Evolutionary conservation across 2,797 vertebrate genomes (phyloP).

Genomic region (Dendrocincla tyrannina): DNA sequence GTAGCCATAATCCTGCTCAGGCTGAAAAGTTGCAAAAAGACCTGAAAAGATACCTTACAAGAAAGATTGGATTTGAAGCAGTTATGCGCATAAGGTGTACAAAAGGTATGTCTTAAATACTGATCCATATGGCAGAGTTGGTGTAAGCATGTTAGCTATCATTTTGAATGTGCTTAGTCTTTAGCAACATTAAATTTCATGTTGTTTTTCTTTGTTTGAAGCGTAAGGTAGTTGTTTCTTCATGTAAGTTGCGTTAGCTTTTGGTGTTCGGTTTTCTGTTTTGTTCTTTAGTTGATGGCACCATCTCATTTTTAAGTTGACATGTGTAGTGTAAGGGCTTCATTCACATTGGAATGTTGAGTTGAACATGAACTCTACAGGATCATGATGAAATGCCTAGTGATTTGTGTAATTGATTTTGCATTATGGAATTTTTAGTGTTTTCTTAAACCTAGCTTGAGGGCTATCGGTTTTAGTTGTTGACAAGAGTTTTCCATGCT

Average conservation of each 20-base stretch:
- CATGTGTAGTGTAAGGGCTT: neutral
- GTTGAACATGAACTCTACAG: neutral
- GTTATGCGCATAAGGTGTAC: slow-evolving; percentile 99
- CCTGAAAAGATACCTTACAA: slow-evolving; percentile 91
- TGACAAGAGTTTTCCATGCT: neutral
- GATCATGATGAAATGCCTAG: neutral
- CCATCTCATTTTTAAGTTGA: neutral
- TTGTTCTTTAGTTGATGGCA: neutral
- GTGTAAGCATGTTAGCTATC: neutral
- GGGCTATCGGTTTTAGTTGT: neutral
- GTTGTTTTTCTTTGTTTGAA: neutral
- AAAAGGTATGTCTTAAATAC: slow-evolving; percentile 82
- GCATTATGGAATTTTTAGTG: neutral
- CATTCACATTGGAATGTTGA: neutral
- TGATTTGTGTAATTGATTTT: neutral
- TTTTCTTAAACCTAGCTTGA: neutral
- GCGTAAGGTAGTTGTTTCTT: neutral
- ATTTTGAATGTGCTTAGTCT: neutral
- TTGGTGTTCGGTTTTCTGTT: neutral
- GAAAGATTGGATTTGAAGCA: slow-evolving; percentile 98
- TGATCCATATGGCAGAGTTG: fast-evolving
- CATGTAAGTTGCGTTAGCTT: neutral
- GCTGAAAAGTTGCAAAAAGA: slow-evolving; percentile 91
- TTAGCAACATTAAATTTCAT: neutral
- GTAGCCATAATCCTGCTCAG: slow-evolving; percentile 85